These are phyloP conservation scores for Brachypteracias leptosomus DNA, from an alignment of 2,113 vertebrate species.

Conservation along the genomic window DNA sequence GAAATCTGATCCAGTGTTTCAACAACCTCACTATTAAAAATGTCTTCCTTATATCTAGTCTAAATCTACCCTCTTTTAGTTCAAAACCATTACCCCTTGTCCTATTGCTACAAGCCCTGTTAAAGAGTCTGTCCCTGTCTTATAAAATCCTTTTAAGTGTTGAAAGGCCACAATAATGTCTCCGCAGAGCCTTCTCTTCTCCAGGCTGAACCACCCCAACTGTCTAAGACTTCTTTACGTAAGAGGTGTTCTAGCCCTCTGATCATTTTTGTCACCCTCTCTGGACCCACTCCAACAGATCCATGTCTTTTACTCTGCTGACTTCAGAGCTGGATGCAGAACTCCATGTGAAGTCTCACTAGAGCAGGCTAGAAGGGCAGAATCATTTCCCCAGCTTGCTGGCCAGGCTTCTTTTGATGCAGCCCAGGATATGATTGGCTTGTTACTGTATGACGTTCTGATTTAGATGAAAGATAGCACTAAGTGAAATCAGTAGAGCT, in stretches of 20 bases:
- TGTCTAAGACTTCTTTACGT: background rate
- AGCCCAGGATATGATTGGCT: background rate
- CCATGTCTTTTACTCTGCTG: background rate
- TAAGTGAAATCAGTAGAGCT: background rate
- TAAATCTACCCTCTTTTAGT: background rate
- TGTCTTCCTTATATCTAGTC: background rate
- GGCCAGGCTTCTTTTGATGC: background rate
- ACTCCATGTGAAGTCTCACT: background rate
- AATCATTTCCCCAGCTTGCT: background rate
- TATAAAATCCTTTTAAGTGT: background rate
- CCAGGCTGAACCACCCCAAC: background rate
- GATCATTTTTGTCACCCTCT: background rate
- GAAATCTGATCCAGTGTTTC: no score
- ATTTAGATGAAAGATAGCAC: background rate
- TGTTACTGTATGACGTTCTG: background rate
- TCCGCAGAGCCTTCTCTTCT: background rate
- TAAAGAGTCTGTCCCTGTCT: background rate
- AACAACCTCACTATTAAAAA: background rate
- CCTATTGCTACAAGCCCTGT: background rate
- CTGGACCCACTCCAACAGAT: rapidly evolving
- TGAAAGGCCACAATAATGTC: background rate
- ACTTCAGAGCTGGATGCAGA: background rate
- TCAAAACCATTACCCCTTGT: background rate
- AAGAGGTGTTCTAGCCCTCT: background rate
- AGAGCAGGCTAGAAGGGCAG: background rate